These are phyloP conservation scores for Pitta sordida DNA, from an alignment of 2,113 vertebrate species.

Conservation along the genomic window DNA sequence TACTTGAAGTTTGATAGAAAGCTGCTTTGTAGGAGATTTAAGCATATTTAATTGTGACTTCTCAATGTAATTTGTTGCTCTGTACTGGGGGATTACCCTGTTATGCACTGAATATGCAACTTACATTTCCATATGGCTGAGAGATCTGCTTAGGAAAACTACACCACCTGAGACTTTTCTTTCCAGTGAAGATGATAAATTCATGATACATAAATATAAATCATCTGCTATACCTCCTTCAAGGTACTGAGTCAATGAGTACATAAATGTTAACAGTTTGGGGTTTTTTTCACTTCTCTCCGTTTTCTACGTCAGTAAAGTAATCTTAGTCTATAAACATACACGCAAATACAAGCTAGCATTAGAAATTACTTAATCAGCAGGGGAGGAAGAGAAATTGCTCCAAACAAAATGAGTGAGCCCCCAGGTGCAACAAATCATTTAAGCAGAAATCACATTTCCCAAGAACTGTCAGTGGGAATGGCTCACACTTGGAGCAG, in stretches of 20 bases:
- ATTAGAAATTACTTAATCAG: not conserved
- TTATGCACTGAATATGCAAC: not conserved
- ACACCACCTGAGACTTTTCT: not conserved
- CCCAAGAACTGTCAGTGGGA: not conserved
- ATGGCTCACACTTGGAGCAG: not conserved
- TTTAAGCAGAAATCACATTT: not conserved
- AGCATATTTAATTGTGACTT: not conserved
- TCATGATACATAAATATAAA: not conserved
- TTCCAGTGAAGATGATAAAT: not conserved
- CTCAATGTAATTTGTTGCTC: not conserved
- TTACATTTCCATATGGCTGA: not conserved
- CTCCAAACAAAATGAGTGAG: not conserved
- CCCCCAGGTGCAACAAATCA: not conserved
- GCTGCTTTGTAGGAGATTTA: not conserved
- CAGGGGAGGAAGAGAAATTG: not conserved
- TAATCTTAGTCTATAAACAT: not conserved
- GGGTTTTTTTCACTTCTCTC: not conserved
- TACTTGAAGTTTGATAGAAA: not conserved
- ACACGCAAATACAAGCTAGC: not conserved
- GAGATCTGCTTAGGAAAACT: not conserved
- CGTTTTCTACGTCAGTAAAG: not conserved
- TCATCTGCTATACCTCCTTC: not conserved
- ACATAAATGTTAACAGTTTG: not conserved
- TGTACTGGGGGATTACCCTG: not conserved
- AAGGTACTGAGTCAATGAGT: not conserved